Percentiles rank a stretch among this genome's conserved stretches.
These are phyloP conservation scores for Drosophila gunungcola DNA, from an alignment of 1,140 invertebrate genomes.

Conservation along the genomic window DNA sequence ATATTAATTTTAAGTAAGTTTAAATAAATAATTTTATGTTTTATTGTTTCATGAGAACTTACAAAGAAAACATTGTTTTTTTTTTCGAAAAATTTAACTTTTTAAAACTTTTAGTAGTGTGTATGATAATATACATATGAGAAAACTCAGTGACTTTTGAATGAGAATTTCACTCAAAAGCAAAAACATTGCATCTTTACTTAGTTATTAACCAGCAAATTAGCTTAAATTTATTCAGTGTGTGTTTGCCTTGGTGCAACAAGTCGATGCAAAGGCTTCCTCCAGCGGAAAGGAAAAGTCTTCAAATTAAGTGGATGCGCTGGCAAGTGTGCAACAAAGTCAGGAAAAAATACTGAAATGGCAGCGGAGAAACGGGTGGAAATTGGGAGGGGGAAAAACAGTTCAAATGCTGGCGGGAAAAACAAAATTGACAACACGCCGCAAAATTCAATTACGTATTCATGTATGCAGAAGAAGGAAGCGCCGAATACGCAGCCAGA, in stretches of 20 bases:
- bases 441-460: constrained; percentile 81
- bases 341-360: constrained; percentile 55
- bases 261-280: constrained; percentile 13
- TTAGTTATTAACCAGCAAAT: not conserved
- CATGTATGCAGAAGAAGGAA: constrained; percentile 77
- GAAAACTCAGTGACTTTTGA: too few species aligned
- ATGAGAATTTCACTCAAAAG: too few species aligned
- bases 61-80: too few species aligned
- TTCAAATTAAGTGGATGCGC: constrained; percentile 64
- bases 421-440: constrained; percentile 80
- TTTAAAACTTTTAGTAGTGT: too few species aligned
- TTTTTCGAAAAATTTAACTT: too few species aligned
- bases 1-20: too few species aligned
- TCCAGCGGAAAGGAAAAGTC: constrained; percentile 42
- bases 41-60: too few species aligned
- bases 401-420: constrained; percentile 71
- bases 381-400: constrained; percentile 1
- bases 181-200: not conserved
- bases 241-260: constrained; percentile 11
- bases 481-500: constrained; percentile 70
- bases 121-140: too few species aligned
- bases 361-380: constrained; percentile 4
- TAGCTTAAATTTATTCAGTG: constrained; percentile 2
- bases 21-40: too few species aligned
- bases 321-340: constrained; percentile 60